Conservation (phyloP, 1,140 invertebrate genomes). For the Aphelenchoides avenae region DNA sequence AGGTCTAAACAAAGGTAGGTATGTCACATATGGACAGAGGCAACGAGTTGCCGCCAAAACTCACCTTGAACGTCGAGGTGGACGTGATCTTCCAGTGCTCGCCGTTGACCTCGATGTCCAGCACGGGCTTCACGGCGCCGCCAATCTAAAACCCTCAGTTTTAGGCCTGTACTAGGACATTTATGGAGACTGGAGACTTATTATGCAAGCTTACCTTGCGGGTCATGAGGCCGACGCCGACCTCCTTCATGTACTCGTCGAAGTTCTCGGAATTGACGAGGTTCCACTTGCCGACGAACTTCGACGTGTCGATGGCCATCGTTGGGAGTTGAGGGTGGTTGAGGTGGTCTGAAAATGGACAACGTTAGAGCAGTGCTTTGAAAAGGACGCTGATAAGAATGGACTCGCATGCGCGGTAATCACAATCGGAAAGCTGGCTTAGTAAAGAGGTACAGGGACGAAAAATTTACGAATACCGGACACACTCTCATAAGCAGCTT, state of each 20-base stretch:
- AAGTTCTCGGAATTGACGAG: constrained; percentile 23
- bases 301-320: too few species aligned
- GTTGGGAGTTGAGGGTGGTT: not conserved
- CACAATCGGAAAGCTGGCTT: not conserved
- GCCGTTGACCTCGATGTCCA: constrained; percentile 17
- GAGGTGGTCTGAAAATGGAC: not conserved
- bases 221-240: constrained; percentile 23
- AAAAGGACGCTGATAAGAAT: not conserved
- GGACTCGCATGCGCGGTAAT: not conserved
- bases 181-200: not conserved
- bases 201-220: constrained; percentile 12
- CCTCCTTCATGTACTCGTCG: constrained; percentile 23
- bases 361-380: not conserved
- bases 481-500: too few species aligned
- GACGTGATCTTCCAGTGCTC: constrained; percentile 29
- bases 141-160: not conserved
- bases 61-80: constrained; percentile 26
- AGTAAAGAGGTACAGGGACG: too few species aligned
- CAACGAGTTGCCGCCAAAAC: too few species aligned
- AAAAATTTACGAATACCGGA: too few species aligned
- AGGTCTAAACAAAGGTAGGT: too few species aligned
- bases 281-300: constrained; percentile 30
- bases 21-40: too few species aligned
- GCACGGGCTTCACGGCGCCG: not conserved
- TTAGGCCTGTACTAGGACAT: too few species aligned